Percentiles rank a stretch among this genome's conserved stretches.
phyloP scores from a whole-genome alignment of 2,888 invertebrate genomes.

The Hemicrepidius hirtus region DNA sequence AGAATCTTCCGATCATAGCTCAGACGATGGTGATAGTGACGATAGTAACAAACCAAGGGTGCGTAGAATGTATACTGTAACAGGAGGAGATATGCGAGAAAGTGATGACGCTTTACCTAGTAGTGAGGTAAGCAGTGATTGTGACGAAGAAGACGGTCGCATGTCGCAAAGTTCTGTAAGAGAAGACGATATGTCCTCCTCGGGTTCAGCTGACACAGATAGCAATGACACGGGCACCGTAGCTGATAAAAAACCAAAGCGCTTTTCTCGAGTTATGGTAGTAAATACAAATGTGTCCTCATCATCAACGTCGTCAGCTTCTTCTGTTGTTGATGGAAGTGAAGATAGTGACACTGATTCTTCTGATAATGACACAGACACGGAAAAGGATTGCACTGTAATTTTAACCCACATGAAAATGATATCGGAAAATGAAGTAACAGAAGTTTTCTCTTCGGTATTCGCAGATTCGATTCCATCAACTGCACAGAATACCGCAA shows the following conservation, averaged over 20 bases:
- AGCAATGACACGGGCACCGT: conserved; percentile 76
- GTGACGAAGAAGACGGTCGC: conserved; percentile 65
- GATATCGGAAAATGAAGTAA: conserved; percentile 58
- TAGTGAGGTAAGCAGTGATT: conserved; percentile 67
- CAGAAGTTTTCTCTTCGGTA: neutral
- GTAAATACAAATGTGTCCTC: conserved; percentile 78
- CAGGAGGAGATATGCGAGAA: conserved; percentile 63
- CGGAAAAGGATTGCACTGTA: conserved; percentile 73
- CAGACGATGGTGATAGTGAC: conserved; percentile 72
- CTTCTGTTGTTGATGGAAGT: conserved; percentile 57
- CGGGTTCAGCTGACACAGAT: conserved; percentile 69
- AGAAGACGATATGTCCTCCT: conserved; percentile 66
- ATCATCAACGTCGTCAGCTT: conserved; percentile 69
- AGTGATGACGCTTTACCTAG: conserved; percentile 68
- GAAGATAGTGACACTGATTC: conserved; percentile 77
- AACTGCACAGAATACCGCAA: conserved; percentile 6
- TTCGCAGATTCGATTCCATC: conserved; percentile 31
- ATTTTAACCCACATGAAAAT: conserved; percentile 68
- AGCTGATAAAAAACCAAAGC: conserved; percentile 74
- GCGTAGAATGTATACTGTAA: conserved; percentile 67
- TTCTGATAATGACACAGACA: conserved; percentile 79
- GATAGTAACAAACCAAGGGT: conserved; percentile 67
- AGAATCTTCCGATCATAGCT: conserved; percentile 65
- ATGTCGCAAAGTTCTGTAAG: conserved; percentile 72
- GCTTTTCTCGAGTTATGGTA: conserved; percentile 81